A percentile compares a stretch with the other conserved stretches of the same genome.
These are phyloP conservation scores for Hypomesus transpacificus DNA, from an alignment of 2,113 vertebrate species.

Conservation along the genomic window DNA sequence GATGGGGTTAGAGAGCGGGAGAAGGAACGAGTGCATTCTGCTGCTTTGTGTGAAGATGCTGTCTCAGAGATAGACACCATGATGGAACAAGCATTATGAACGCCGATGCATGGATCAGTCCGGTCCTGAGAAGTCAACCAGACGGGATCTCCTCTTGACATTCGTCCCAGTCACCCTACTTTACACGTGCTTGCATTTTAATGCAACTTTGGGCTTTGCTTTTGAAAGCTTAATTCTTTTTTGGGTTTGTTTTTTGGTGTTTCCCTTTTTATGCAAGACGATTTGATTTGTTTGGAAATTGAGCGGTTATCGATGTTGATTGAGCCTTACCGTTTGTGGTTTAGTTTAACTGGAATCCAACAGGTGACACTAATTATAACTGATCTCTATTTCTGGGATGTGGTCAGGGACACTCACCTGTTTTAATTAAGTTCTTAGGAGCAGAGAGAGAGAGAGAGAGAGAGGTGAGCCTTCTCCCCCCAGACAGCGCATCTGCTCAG, in stretches of 20 bases:
- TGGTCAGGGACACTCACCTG: not conserved
- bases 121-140: not conserved
- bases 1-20: not conserved
- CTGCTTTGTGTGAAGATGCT: too few species aligned
- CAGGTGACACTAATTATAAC: constrained; percentile 63
- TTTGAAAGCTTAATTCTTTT: too few species aligned
- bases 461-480: too few species aligned
- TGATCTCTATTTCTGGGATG: too few species aligned
- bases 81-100: constrained; percentile 43
- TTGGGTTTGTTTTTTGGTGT: not conserved
- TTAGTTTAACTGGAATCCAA: constrained; percentile 64
- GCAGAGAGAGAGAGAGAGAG: too few species aligned
- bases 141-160: not conserved
- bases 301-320: constrained; percentile 23
- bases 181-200: constrained; percentile 31
- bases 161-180: constrained; percentile 19
- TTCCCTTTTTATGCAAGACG: constrained; percentile 36
- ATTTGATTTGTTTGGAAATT: constrained; percentile 43
- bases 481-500: too few species aligned
- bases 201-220: too few species aligned
- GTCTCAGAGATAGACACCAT: constrained; percentile 36
- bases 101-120: constrained; percentile 51
- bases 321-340: constrained; percentile 33
- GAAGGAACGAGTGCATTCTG: constrained; percentile 3
- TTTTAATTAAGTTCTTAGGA: not conserved